A percentile compares a stretch with the other conserved stretches of the same genome.
These are phyloP conservation scores for Idaea dimidiata DNA, from an alignment of 2,888 invertebrate genomes.

Conservation along the genomic window DNA sequence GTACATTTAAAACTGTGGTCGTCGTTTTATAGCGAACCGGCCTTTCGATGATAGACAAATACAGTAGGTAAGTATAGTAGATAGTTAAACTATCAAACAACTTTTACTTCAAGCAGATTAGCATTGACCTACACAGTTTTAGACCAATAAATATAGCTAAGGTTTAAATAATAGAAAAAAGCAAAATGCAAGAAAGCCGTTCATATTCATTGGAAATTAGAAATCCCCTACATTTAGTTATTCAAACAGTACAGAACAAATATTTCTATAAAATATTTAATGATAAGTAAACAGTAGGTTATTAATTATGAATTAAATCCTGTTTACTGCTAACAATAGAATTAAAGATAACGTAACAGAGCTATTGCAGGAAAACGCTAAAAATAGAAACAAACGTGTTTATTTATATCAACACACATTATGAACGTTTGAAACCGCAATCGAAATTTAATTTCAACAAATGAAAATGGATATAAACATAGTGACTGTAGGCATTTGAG, in stretches of 20 bases:
- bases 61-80: background rate
- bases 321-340: background rate
- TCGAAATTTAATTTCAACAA: background rate
- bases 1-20: background rate
- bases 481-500: background rate
- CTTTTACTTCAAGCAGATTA: background rate
- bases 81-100: background rate
- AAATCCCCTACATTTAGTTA: no score
- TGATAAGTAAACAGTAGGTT: background rate
- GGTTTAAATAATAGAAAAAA: background rate
- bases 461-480: no score
- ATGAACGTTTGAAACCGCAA: background rate
- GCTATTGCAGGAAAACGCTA: background rate
- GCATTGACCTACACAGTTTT: background rate
- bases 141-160: no score
- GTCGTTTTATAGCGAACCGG: background rate
- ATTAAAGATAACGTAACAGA: background rate
- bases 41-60: background rate
- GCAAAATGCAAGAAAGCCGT: no score
- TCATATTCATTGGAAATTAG: no score
- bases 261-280: no score
- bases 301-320: background rate
- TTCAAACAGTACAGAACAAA: no score
- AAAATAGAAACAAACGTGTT: background rate
- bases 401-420: background rate